Percentiles rank a stretch among this genome's conserved stretches.
phyloP scores from a whole-genome alignment of 1,140 invertebrate genomes.

The Reticulitermes speratus region DNA sequence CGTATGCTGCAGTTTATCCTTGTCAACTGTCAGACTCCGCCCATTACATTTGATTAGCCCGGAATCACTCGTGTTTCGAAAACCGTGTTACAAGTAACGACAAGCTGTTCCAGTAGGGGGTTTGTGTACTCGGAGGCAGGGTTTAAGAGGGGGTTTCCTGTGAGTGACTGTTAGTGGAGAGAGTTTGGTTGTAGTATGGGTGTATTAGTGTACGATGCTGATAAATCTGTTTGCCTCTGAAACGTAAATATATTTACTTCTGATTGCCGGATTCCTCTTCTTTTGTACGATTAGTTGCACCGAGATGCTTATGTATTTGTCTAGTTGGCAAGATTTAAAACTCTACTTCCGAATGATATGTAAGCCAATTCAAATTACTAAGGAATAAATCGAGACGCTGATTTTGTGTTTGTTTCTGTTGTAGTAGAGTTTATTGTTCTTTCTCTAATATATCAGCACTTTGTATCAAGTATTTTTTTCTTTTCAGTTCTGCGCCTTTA shows the following conservation, averaged over 20 bases:
- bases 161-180: not conserved
- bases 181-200: not conserved
- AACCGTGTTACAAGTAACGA: conserved; percentile 8
- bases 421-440: too few relatives aligned
- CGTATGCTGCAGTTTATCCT: not conserved
- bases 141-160: not conserved
- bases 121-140: not conserved
- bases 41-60: conserved; percentile 10
- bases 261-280: not conserved
- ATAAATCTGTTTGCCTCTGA: not conserved
- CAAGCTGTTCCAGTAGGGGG: not conserved
- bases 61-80: not conserved
- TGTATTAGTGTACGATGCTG: not conserved
- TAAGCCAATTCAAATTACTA: too few relatives aligned
- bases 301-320: too few relatives aligned
- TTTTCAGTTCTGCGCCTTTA: too few relatives aligned
- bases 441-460: too few relatives aligned
- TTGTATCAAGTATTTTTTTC: too few relatives aligned
- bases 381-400: too few relatives aligned
- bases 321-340: too few relatives aligned
- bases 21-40: not conserved
- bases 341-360: too few relatives aligned
- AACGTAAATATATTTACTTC: not conserved
- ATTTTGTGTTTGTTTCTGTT: too few relatives aligned
- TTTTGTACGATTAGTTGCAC: not conserved